phyloP scores from a whole-genome alignment of 2,797 vertebrate species.

The Chromis chromis region DNA sequence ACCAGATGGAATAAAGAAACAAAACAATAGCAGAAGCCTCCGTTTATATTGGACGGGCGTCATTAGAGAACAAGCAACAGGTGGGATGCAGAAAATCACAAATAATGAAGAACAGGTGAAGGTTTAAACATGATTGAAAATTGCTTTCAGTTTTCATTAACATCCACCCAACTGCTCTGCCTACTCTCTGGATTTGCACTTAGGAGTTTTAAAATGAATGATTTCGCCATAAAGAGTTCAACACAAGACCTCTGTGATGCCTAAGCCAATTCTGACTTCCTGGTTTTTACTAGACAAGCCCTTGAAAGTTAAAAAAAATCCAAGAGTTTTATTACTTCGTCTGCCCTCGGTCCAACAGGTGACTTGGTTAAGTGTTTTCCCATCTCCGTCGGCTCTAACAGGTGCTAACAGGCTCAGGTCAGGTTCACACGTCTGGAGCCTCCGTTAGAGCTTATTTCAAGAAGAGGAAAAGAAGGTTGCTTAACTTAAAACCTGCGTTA shows the following conservation, averaged over 20 bases:
- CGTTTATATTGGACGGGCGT: slow-evolving; percentile 1
- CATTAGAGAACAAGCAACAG: slow-evolving; percentile 18
- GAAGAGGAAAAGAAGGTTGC: background rate
- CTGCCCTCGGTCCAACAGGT: slow-evolving; percentile 53
- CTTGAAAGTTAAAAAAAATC: slow-evolving; percentile 30
- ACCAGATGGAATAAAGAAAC: slow-evolving; percentile 8
- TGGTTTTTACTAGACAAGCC: slow-evolving; percentile 43
- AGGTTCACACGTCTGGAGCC: slow-evolving; percentile 29
- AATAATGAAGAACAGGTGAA: slow-evolving; percentile 15
- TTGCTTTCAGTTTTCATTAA: slow-evolving; percentile 1
- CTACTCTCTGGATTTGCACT: slow-evolving; percentile 8
- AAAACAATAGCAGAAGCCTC: background rate
- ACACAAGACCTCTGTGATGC: slow-evolving; percentile 1
- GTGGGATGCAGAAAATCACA: background rate
- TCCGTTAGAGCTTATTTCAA: slow-evolving; percentile 7
- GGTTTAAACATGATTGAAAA: background rate
- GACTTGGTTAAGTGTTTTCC: slow-evolving; percentile 65
- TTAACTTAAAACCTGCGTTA: background rate
- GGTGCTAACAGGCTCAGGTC: slow-evolving; percentile 58
- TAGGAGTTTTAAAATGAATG: too few relatives aligned
- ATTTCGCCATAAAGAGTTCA: slow-evolving; percentile 15
- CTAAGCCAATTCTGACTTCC: slow-evolving; percentile 21
- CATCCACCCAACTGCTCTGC: background rate
- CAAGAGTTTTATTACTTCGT: slow-evolving; percentile 42
- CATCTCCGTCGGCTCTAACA: slow-evolving; percentile 54